Evolutionary conservation across 2,113 vertebrate species (phyloP).

Genomic region (Trematomus loennbergii): DNA sequence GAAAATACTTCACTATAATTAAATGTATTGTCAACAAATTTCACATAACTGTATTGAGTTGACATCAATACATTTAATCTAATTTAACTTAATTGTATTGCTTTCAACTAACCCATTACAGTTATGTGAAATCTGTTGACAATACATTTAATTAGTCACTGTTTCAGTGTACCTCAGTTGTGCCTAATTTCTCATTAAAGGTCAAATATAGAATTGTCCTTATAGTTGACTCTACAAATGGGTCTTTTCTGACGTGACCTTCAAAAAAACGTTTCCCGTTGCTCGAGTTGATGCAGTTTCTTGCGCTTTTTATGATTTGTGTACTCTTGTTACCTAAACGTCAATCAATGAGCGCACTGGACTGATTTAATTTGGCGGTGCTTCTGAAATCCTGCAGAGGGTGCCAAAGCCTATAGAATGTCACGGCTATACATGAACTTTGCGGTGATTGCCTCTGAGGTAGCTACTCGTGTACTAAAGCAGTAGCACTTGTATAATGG

Average conservation of each 20-base stretch:
- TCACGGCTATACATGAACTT: background rate
- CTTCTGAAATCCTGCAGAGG: slow-evolving; percentile 72
- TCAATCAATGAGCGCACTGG: background rate
- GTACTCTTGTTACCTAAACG: background rate
- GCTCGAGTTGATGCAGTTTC: rapidly evolving
- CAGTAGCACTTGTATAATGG: background rate
- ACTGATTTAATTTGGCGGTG: slow-evolving; percentile 31
- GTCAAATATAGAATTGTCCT: too few relatives aligned
- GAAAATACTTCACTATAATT: background rate
- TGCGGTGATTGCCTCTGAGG: background rate
- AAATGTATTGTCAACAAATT: too few relatives aligned
- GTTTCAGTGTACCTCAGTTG: too few relatives aligned
- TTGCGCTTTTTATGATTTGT: background rate
- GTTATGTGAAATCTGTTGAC: too few relatives aligned
- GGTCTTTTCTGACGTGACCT: background rate
- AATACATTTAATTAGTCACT: too few relatives aligned
- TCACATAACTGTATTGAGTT: too few relatives aligned
- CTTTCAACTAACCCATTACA: too few relatives aligned
- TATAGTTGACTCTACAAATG: background rate
- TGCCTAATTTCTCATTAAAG: too few relatives aligned
- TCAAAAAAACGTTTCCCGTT: background rate
- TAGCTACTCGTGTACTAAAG: background rate
- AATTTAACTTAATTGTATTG: too few relatives aligned
- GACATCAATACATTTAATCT: too few relatives aligned
- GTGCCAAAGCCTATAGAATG: slow-evolving; percentile 77